A percentile compares a stretch with the other conserved stretches of the same genome.
These are phyloP conservation scores for Thecophora atra DNA, from an alignment of 2,888 invertebrate genomes.

Conservation along the genomic window DNA sequence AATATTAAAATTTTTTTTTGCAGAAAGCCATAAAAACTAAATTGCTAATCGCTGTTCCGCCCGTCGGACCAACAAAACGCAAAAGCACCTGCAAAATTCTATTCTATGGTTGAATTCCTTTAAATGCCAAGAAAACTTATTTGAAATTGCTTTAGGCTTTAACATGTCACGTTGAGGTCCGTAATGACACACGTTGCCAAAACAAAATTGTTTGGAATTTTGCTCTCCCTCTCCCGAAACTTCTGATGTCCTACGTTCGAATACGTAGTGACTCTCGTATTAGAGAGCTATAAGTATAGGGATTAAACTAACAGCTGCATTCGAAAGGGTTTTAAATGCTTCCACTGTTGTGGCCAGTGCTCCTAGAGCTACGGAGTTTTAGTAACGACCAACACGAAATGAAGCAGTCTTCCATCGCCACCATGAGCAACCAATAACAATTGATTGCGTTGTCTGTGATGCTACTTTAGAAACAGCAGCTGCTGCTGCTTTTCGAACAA, in stretches of 20 bases:
- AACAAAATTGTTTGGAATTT: background rate
- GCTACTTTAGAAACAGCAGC: background rate
- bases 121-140: background rate
- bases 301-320: conserved; percentile 1
- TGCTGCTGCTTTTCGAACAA: background rate
- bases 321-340: conserved; percentile 11
- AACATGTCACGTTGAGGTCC: background rate
- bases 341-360: background rate
- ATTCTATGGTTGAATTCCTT: background rate
- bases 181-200: background rate
- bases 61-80: background rate
- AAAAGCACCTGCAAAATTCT: background rate
- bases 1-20: too few species aligned
- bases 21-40: too few species aligned
- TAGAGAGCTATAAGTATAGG: background rate
- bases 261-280: too few species aligned
- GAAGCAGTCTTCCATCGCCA: background rate
- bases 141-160: conserved; percentile 2
- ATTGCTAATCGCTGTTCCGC: too few species aligned
- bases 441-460: background rate
- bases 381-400: background rate
- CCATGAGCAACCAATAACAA: too few species aligned
- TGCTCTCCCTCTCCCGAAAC: too few species aligned
- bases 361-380: too few species aligned
- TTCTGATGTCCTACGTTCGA: background rate